Evolutionary conservation across 1,140 invertebrate genomes (phyloP), one percentile per base, ranked within the genome.

Genomic region (Pseudomyrmex concolor): DNA sequence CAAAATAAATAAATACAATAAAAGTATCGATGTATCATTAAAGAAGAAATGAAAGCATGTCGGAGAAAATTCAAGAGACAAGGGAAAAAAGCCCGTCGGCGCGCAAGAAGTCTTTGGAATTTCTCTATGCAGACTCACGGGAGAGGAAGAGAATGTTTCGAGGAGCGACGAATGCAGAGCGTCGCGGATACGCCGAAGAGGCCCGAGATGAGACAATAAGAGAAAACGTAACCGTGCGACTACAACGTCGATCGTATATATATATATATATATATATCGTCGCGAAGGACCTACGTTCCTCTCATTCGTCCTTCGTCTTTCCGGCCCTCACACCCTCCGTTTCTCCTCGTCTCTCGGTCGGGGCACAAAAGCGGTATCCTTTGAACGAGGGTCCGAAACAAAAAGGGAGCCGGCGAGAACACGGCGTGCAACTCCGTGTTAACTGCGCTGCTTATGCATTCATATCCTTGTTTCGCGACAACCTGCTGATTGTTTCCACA

Each of bases 381-480:
- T 93, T 93, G 90, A 93, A 89, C 85, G 87, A 84, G 89, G 85
- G 84, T 78, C 51, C 85, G 78, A 85, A 82, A 88, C 86, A 89
- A 92, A 92, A 92, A 92, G 88, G 62, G 77, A 74, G 60, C 60
- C 59, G 57, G 66, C 59, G 87, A 86, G 34, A 92, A 51, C 91
- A 93, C 91, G 92, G 87, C 90, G 90, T 90, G 85, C 90, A 90
- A 90, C 89, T 34, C 34, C 90, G 91, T 93, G 91, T 93, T 93
- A 93, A 92, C 91, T 90, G 90, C 88, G 83, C 90, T 92, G 91
- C 88, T 93, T 93, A 93, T 93, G 92, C 92, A 93, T 93, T 93
- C 93, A 93, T 93, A 93, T 93, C 90, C 92, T 90, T 93, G 92
- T 92, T 92, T 87, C 85, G 86, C 89, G 90, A 91, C 89, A 89